phyloP scores from a whole-genome alignment of 2,888 invertebrate species.

The Eupithecia tripunctaria region DNA sequence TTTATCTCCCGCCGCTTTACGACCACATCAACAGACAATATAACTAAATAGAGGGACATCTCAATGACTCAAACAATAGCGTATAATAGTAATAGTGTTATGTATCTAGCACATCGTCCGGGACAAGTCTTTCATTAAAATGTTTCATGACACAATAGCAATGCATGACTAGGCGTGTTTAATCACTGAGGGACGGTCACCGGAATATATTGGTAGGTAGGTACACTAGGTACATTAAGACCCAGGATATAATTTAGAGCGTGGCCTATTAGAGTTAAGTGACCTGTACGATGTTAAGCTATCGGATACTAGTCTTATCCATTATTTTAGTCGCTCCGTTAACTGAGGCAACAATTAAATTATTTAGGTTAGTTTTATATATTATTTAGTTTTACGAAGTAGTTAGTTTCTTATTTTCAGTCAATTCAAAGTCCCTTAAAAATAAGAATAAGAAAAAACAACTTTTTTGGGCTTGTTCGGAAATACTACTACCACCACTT shows the following conservation, averaged over 20 bases:
- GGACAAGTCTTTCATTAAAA: slow-evolving; percentile 25
- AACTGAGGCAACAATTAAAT: too few relatives aligned
- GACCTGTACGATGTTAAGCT: too few relatives aligned
- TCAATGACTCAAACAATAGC: slow-evolving; percentile 12
- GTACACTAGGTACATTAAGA: not conserved
- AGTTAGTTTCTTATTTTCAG: too few relatives aligned
- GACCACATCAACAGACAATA: not conserved
- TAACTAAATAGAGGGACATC: not conserved
- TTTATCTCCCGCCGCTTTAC: not conserved
- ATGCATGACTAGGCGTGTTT: slow-evolving; percentile 29
- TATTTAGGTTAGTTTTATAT: too few relatives aligned
- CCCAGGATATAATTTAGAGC: not conserved
- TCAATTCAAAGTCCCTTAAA: too few relatives aligned
- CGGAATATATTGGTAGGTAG: slow-evolving; percentile 9
- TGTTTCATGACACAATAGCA: slow-evolving; percentile 26
- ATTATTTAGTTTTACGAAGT: too few relatives aligned
- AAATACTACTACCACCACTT: not conserved
- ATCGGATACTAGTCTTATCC: too few relatives aligned
- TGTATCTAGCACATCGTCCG: not conserved
- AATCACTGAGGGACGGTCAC: slow-evolving; percentile 28
- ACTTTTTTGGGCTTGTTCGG: not conserved
- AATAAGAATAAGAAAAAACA: too few relatives aligned
- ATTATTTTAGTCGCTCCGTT: too few relatives aligned
- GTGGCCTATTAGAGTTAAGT: not conserved
- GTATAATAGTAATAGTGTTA: slow-evolving; percentile 8